Conservation (phyloP, 2,797 vertebrate species). For the Apogon hyalosoma region DNA sequence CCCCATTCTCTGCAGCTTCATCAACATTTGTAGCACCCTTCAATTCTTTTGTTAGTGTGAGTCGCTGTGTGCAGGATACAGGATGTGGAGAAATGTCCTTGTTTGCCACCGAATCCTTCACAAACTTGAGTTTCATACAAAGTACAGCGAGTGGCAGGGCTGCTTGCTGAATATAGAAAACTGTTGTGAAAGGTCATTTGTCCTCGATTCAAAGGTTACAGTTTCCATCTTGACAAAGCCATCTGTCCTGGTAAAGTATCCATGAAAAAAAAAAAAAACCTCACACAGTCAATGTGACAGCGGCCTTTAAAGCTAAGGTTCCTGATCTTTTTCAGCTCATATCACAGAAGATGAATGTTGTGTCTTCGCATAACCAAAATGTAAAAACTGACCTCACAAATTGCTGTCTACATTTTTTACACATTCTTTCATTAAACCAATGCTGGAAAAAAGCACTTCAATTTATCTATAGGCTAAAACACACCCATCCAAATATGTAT, state of each 20-base stretch:
- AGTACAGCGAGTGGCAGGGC: background rate
- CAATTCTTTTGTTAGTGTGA: background rate
- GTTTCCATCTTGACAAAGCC: slow-evolving; percentile 11
- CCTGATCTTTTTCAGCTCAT: too few relatives aligned
- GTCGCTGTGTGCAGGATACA: background rate
- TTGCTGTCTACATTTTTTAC: too few relatives aligned
- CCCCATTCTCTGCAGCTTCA: slow-evolving; percentile 6
- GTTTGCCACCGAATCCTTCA: background rate
- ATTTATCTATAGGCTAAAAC: too few relatives aligned
- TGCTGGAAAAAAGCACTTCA: too few relatives aligned
- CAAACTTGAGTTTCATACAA: too few relatives aligned
- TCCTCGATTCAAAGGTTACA: slow-evolving; percentile 25
- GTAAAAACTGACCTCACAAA: too few relatives aligned
- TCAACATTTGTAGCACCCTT: slow-evolving; percentile 16
- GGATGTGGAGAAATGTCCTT: slow-evolving; percentile 6
- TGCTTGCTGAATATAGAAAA: slow-evolving; percentile 32
- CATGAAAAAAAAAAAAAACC: background rate
- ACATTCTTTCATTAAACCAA: too few relatives aligned
- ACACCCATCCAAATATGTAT: too few relatives aligned
- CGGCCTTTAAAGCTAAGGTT: too few relatives aligned
- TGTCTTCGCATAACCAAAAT: too few relatives aligned
- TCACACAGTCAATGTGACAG: too few relatives aligned
- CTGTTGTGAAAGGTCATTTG: slow-evolving; percentile 30
- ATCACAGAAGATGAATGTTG: too few relatives aligned
- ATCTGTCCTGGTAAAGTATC: slow-evolving; percentile 32